A percentile compares a stretch with the other conserved stretches of the same genome.
These are phyloP conservation scores for Tokudaia tokunoshimensis DNA, from an alignment of 2,797 vertebrate genomes.

Conservation along the genomic window DNA sequence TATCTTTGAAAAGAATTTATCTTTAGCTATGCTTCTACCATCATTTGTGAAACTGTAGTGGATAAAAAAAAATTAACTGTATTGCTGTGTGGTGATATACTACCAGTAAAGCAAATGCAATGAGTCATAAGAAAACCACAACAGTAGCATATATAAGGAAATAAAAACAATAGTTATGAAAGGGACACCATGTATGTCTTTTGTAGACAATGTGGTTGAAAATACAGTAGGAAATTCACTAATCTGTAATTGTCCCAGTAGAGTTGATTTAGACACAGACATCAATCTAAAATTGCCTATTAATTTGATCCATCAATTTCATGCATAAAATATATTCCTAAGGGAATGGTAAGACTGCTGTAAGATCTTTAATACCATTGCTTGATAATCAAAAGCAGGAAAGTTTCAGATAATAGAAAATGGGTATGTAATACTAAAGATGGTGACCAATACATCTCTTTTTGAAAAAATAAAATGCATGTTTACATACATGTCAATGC, in stretches of 20 bases:
- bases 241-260: neutral
- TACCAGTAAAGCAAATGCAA: neutral
- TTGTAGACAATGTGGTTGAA: slow-evolving; percentile 34
- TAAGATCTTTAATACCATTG: neutral
- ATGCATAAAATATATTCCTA: slow-evolving; percentile 20
- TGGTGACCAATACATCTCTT: slow-evolving; percentile 29
- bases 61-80: neutral
- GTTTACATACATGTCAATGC: slow-evolving; percentile 46
- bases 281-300: neutral
- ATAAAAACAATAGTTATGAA: slow-evolving; percentile 38
- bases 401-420: slow-evolving; percentile 41
- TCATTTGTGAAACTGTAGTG: slow-evolving; percentile 34
- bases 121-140: neutral
- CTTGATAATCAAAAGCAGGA: slow-evolving; percentile 36
- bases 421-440: slow-evolving; percentile 2
- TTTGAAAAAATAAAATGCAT: slow-evolving; percentile 36
- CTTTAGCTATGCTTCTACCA: slow-evolving; percentile 9
- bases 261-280: neutral
- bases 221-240: slow-evolving; percentile 25
- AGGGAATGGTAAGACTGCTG: neutral
- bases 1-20: slow-evolving; percentile 39
- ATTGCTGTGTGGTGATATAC: slow-evolving; percentile 27
- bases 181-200: neutral
- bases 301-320: slow-evolving; percentile 25
- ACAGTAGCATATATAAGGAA: neutral